Percentiles rank a stretch among this genome's conserved stretches.
phyloP scores from a whole-genome alignment of 2,113 vertebrate genomes.

The Mesocricetus auratus region DNA sequence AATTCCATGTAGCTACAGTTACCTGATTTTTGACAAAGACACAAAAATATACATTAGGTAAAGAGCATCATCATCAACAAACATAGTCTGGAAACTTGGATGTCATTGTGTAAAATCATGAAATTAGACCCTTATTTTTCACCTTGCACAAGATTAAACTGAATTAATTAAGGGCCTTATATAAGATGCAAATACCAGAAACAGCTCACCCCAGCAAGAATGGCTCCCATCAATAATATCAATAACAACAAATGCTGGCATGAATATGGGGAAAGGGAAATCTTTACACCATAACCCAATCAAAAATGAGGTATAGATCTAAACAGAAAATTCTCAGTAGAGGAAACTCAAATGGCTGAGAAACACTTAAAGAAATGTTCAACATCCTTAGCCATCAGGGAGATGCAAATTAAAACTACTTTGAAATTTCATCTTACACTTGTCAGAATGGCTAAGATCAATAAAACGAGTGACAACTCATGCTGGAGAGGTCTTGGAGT shows the following conservation, averaged over 20 bases:
- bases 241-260: background rate
- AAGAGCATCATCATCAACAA: background rate
- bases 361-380: background rate
- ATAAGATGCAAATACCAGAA: background rate
- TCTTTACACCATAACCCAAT: background rate
- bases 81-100: background rate
- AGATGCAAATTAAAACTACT: background rate
- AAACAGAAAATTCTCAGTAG: background rate
- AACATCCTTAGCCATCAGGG: background rate
- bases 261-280: background rate
- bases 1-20: background rate
- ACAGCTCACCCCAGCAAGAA: background rate
- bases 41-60: background rate
- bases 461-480: background rate
- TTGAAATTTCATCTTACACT: background rate
- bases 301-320: background rate
- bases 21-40: background rate
- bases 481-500: background rate
- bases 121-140: background rate
- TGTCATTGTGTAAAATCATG: background rate
- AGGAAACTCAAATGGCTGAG: background rate
- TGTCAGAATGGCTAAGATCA: background rate
- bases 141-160: background rate
- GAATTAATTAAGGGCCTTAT: background rate
- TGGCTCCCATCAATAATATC: background rate